Evolutionary conservation across 2,113 vertebrate species (phyloP).

Genomic region (Sapayoa aenigma): DNA sequence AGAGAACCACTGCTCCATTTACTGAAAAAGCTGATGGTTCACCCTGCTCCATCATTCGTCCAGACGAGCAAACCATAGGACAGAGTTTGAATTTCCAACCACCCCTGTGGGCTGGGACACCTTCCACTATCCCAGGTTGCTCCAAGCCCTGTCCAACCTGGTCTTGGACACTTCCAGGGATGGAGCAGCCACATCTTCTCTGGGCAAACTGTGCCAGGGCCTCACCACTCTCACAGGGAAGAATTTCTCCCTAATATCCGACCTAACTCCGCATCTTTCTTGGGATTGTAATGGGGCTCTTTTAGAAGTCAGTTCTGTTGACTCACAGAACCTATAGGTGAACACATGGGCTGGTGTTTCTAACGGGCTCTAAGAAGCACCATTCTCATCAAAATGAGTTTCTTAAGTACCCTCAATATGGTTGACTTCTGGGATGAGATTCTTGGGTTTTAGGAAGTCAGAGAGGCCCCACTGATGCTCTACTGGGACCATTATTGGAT

Average conservation of each 20-base stretch:
- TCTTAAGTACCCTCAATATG: background rate
- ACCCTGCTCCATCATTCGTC: background rate
- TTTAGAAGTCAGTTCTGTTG: background rate
- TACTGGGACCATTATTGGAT: background rate
- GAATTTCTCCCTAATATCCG: background rate
- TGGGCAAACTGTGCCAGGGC: background rate
- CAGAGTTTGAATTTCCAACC: background rate
- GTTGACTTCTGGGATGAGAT: background rate
- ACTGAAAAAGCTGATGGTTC: background rate
- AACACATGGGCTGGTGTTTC: background rate
- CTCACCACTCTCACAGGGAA: rapidly evolving
- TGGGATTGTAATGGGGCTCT: background rate
- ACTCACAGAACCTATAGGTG: background rate
- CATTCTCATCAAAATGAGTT: background rate
- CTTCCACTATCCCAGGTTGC: rapidly evolving
- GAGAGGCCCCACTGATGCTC: background rate
- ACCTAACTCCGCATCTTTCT: background rate
- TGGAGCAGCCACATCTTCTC: background rate
- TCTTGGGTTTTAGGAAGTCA: background rate
- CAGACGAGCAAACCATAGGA: background rate
- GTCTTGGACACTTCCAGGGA: background rate
- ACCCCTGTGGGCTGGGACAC: background rate
- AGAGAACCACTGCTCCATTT: rapidly evolving
- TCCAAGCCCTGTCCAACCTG: rapidly evolving
- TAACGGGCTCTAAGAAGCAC: background rate